Base-by-base conservation (phyloP, 2,888 invertebrate species). In the Leptopterna dolabrata region DNA sequence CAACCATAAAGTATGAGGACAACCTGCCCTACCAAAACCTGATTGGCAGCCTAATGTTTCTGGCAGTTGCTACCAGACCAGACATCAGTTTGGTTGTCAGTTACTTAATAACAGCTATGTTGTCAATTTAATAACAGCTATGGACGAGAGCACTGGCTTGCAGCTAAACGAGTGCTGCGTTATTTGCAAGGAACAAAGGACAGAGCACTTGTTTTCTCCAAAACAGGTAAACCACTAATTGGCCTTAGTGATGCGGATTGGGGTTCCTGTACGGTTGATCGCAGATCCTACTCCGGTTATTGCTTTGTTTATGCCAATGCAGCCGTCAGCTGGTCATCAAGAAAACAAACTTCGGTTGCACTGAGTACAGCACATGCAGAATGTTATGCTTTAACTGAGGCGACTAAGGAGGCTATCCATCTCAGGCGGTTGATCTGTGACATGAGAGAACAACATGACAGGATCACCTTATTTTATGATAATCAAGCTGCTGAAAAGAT, bases 121-220 rank as follows among this genome's bases (percentile, higher is more conserved):
- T n/a, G 88, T 70, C 81, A 87, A 43, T 83, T 88, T 30, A 70
- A 87, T 16, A 78, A 81, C 29, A 70, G 73, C 36, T 86, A 81
- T 63, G 83, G 71, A 24, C 73, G 81, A 36, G 85, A 81, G 51
- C 85, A 86, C 43, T 89, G 88, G 88, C 30, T 76, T 36, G 88
- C 88, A 86, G 86, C 88, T 9, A 88, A 88, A 76, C 24, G 88
- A 41, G 87, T 89, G 16, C 84, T 89, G 16, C 81, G 88, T 45
- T 88, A 88, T 55, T 78, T 88, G 30, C 88, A 78, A 30, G 84
- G 78, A 13, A 88, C 87, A 4, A 88, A 71, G 29, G 81, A 88
- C 47, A 29, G 71, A 4, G 30, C 76, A 29, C 87, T 88, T 13
- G 45, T 71, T 19, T 88, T 88, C 47, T 55, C 80, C 24, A 87